Evolutionary conservation across 1,140 invertebrate species (phyloP), one percentile per base, ranked within the genome.

Genomic region (Papilio polytes): DNA sequence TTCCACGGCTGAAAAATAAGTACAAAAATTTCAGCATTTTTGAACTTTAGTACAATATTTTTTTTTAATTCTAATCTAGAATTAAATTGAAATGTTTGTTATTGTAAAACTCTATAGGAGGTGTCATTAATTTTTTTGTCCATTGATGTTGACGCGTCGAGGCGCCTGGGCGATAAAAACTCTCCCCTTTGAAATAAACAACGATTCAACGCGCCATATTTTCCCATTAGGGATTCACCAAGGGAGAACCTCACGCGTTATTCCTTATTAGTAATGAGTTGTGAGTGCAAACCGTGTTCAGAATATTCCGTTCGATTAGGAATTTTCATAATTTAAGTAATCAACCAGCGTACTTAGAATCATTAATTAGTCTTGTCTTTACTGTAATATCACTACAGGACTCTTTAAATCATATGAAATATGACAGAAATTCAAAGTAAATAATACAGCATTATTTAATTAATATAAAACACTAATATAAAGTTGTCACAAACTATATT

Each of bases 141-240:
- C 22, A 31, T 70, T 70, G 59, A 63, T 63, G 63, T 70, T 31
- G 8, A 70, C 26, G 63, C 13, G 26, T 70, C 3, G 63, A 70
- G 26, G 63, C 26, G 63, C 26, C 59, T 12, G 63, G 13, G 63
- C 26, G 63, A 70, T 70, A 70, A 31, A 70, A 70, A 70, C 22
- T 70, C 31, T 26, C 63, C 63, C 26, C 13, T 70, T 31, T 31
- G 12, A 36, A 70, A 70, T 70, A 70, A 70, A 70, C 63, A 63
- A 59, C 56, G 7, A 63, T 63, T 36, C 63, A 70, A 70, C 26
- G 63, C 63, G 63, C 26, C 22, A 70, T 70, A 70, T 70, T 70
- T 70, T 36, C 15, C 26, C 63, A 70, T 70, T 70, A 70, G 26
- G 63, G 26, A 70, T 70, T 70, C 63, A 70, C 26, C 63, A 70